Base-by-base conservation (phyloP, 2,888 invertebrate species). In the Tanypteryx hageni region DNA sequence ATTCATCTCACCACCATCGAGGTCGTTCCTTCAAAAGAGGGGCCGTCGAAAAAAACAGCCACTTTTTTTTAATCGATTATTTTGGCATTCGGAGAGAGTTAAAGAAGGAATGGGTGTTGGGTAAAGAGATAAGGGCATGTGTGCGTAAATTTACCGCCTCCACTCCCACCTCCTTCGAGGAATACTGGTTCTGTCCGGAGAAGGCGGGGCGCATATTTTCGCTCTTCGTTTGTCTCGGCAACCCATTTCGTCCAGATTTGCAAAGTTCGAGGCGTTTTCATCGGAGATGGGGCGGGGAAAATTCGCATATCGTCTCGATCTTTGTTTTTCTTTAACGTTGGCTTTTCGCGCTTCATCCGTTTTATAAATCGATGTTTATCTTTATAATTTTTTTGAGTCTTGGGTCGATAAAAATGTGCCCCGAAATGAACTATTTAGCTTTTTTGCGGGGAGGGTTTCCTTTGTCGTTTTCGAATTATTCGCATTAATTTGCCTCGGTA, bases 151-250 rank as follows among this genome's bases (percentile, higher is more conserved):
- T 64, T n/a, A 11, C 64, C 64, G 18, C 64, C 11, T 11, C 64
- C 64, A 16, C 31, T 31, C 7, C 14, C 31, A 1, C 11, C 82
- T 13, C 44, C 82, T 44, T 31, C 16, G 16, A 31, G 27, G 44
- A 31, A 82, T 31, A 82, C 82, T 82, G 82, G 82, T 82, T 82
- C 82, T 82, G 11, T 27, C 22, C 76, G 57, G n/a, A n/a, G 83
- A n/a, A 57, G 83, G 83, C 57, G 57, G 83, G 83, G 56, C 83
- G 31, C 82, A 56, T 83, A 83, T 44, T 27, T 44, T 16, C 16
- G 7, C n/a, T 57, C 11, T 83, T 57, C 83, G 83, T 9, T 44
- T 18, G 31, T 57, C 10, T 83, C 83, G 56, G n/a, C 57, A n/a
- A 16, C 82, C 56, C 83, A 56, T 16, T 56, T 57, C 83, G 44